phyloP scores from a whole-genome alignment of 1,140 invertebrate genomes.

The Fopius arisanus region DNA sequence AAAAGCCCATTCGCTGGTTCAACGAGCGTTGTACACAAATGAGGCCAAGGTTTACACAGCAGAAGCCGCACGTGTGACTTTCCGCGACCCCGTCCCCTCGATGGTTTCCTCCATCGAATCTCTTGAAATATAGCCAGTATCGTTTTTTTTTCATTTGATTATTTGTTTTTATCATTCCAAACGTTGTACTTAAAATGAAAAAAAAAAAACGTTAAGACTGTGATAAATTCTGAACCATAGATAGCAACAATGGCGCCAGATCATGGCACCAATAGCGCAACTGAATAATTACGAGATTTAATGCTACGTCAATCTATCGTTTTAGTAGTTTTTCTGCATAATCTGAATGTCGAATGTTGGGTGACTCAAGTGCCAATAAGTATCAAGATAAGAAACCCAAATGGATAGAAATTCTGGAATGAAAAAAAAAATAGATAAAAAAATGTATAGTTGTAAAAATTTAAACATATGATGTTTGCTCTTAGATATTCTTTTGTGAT shows the following conservation, averaged over 20 bases:
- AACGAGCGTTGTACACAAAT: constrained; percentile 8
- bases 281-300: no score
- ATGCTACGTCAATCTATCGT: neutral
- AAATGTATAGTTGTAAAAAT: no score
- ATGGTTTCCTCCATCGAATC: neutral
- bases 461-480: no score
- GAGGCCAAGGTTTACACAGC: constrained; percentile 18
- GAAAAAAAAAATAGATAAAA: no score
- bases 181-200: neutral
- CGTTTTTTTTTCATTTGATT: neutral
- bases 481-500: no score
- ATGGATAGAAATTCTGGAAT: no score
- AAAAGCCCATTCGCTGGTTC: neutral
- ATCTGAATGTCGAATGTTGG: neutral
- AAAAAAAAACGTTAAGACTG: neutral
- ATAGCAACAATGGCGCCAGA: constrained; percentile 1
- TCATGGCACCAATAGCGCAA: neutral
- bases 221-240: neutral
- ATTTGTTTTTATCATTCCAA: neutral
- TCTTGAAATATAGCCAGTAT: neutral
- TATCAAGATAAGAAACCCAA: no score
- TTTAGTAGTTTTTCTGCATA: neutral
- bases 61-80: constrained; percentile 33
- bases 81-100: constrained; percentile 28
- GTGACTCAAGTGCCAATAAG: no score